Conservation (phyloP, 2,888 invertebrate genomes). For the Zaprionus bogoriensis region DNA sequence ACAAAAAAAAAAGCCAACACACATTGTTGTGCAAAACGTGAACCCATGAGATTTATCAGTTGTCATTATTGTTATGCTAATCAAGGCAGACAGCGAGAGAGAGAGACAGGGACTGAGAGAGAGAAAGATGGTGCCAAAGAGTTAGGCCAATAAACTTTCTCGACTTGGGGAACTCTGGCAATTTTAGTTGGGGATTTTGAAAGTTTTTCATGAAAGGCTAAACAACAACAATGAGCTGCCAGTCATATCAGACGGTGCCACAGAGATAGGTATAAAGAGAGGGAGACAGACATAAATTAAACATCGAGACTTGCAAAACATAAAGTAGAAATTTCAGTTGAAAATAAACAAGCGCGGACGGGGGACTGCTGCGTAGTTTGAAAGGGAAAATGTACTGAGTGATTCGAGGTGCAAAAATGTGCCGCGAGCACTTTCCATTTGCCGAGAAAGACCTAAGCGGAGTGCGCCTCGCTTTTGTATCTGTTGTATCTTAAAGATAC, state of each 20-base stretch:
- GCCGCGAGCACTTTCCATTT: constrained; percentile 69
- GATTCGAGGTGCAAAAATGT: constrained; percentile 60
- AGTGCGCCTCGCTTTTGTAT: constrained; percentile 10
- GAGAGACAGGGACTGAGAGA: background rate
- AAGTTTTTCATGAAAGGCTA: constrained; percentile 66
- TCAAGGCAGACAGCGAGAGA: constrained; percentile 8
- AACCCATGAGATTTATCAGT: constrained; percentile 12
- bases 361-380: constrained; percentile 17
- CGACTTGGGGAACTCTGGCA: constrained; percentile 21
- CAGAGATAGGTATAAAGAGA: background rate
- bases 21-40: background rate
- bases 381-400: constrained; percentile 45
- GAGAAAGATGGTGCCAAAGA: background rate
- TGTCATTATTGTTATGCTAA: constrained; percentile 43
- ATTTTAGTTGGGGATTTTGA: constrained; percentile 50
- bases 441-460: constrained; percentile 30
- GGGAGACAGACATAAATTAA: constrained; percentile 24
- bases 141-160: constrained; percentile 37
- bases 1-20: constrained; percentile 26
- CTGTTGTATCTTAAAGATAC: constrained; percentile 67
- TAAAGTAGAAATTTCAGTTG: constrained; percentile 47
- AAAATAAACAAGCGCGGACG: constrained; percentile 62
- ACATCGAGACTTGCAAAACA: no score
- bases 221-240: constrained; percentile 64
- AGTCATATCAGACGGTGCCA: constrained; percentile 43